Percentiles rank a stretch among this genome's conserved stretches.
Conservation (phyloP, 2,797 vertebrate genomes). For the Tachyglossus aculeatus region DNA sequence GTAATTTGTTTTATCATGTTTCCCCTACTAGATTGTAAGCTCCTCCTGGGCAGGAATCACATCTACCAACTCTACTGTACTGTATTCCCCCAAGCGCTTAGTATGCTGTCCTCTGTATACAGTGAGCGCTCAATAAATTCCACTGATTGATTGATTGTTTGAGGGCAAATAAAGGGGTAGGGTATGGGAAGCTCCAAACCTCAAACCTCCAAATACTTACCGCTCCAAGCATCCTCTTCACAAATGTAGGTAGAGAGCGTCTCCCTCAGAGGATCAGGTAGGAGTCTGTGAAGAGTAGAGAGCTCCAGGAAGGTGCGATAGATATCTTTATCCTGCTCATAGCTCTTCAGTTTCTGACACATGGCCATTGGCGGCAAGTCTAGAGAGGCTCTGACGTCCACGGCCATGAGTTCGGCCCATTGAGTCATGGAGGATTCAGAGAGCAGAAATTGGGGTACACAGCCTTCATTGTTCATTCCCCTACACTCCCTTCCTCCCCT, state of each 20-base stretch:
- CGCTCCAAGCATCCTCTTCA: constrained; percentile 14
- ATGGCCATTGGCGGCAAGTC: not conserved
- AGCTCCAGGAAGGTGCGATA: constrained; percentile 36
- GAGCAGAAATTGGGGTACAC: not conserved
- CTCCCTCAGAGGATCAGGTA: constrained; percentile 41
- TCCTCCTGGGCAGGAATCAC: no score
- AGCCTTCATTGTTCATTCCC: not conserved
- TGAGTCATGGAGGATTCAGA: not conserved
- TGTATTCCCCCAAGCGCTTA: no score
- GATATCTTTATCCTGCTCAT: constrained; percentile 3
- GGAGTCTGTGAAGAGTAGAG: constrained; percentile 46
- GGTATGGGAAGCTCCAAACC: no score
- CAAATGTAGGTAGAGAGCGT: constrained; percentile 28
- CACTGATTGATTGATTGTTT: no score
- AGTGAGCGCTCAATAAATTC: no score
- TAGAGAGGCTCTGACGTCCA: not conserved
- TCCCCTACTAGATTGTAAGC: no score
- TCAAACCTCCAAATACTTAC: no score
- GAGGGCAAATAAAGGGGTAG: no score
- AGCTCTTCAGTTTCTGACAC: not conserved
- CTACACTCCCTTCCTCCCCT: not conserved
- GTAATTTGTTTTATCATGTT: no score
- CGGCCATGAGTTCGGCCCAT: not conserved
- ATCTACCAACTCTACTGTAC: no score
- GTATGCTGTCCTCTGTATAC: no score